These are phyloP conservation scores for Scartelaos histophorus DNA, from an alignment of 2,113 vertebrate species.

Conservation along the genomic window DNA sequence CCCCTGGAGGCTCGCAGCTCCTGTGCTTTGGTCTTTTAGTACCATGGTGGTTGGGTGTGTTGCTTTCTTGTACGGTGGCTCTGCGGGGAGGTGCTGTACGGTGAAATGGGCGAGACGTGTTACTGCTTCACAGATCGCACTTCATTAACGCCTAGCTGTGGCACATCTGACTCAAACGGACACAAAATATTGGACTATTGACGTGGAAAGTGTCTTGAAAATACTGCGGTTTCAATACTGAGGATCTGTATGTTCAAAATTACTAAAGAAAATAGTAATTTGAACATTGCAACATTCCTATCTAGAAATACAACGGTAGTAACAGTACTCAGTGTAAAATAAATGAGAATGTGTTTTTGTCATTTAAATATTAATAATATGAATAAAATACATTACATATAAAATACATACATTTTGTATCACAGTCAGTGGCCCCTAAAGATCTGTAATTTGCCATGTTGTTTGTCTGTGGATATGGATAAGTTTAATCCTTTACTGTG, in stretches of 20 bases:
- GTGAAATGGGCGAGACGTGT: constrained; percentile 64
- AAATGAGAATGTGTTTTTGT: too few relatives aligned
- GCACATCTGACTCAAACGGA: neutral
- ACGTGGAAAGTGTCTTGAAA: neutral
- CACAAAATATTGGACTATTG: neutral
- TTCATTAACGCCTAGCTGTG: constrained; percentile 66
- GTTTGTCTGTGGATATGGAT: too few relatives aligned
- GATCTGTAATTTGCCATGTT: too few relatives aligned
- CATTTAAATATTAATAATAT: too few relatives aligned
- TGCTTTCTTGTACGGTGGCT: constrained; percentile 36
- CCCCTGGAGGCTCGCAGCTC: constrained; percentile 73
- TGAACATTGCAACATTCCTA: too few relatives aligned
- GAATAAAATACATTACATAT: too few relatives aligned
- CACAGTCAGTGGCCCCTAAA: too few relatives aligned
- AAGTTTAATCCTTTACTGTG: too few relatives aligned
- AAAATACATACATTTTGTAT: too few relatives aligned
- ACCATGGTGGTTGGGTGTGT: neutral
- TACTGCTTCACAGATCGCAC: constrained; percentile 19
- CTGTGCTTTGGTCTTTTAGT: neutral
- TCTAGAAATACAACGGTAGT: too few relatives aligned
- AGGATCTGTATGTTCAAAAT: neutral
- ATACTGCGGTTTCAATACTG: neutral
- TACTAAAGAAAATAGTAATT: too few relatives aligned
- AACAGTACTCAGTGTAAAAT: too few relatives aligned
- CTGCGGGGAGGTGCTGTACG: constrained; percentile 45